phyloP scores from a whole-genome alignment of 2,888 invertebrate genomes.

The Cataglyphis altisquamis region DNA sequence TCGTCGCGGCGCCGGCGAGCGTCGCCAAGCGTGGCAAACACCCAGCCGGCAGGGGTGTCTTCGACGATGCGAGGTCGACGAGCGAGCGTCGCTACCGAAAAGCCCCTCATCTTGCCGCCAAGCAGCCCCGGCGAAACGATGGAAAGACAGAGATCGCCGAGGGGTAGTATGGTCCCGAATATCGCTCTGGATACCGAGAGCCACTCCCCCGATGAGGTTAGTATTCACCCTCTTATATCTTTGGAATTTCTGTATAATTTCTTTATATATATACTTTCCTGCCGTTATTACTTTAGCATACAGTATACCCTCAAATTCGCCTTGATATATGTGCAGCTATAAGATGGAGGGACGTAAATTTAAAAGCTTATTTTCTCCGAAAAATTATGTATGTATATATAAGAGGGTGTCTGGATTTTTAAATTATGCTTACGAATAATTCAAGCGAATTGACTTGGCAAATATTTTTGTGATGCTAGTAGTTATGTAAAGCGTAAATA shows the following conservation, averaged over 20 bases:
- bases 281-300: neutral
- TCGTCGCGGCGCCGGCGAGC: constrained; percentile 90
- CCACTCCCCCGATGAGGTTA: constrained; percentile 81
- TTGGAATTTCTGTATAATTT: neutral
- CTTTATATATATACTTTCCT: neutral
- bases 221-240: constrained; percentile 24
- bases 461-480: neutral
- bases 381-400: neutral
- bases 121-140: constrained; percentile 82
- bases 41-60: constrained; percentile 84
- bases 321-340: neutral
- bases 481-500: neutral
- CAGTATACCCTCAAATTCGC: neutral
- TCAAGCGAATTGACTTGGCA: constrained; percentile 4
- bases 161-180: constrained; percentile 89
- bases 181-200: constrained; percentile 87
- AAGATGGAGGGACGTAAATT: neutral
- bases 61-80: constrained; percentile 79
- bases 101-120: constrained; percentile 83
- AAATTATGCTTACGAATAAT: neutral
- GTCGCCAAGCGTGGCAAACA: constrained; percentile 90
- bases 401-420: neutral
- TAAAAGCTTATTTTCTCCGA: neutral
- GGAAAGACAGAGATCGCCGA: constrained; percentile 88
- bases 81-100: constrained; percentile 83